Conservation (phyloP, 1,140 invertebrate species). For the Nasonia giraulti region DNA sequence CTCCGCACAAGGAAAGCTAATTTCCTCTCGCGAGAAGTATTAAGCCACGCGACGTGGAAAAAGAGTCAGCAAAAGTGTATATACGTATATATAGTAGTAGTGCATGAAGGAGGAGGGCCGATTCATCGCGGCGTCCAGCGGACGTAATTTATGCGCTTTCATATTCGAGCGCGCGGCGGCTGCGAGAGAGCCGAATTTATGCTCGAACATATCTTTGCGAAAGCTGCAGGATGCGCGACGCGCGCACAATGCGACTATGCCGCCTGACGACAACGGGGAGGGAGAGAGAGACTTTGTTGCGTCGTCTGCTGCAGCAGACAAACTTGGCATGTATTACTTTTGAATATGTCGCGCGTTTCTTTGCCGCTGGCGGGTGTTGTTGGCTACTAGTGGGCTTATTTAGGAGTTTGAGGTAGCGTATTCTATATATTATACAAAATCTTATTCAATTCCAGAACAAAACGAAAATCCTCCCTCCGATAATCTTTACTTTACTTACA, state of each 20-base stretch:
- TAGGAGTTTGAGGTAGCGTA: not conserved
- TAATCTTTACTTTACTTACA: too few species aligned
- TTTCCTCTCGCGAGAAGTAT: slow-evolving; percentile 59
- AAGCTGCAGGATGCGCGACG: not conserved
- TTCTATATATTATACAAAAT: too few species aligned
- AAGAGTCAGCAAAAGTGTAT: slow-evolving; percentile 66
- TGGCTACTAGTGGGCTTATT: not conserved
- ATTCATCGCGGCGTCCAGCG: slow-evolving; percentile 60
- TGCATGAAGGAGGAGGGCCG: slow-evolving; percentile 37
- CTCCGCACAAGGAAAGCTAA: slow-evolving; percentile 61
- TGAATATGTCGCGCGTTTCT: not conserved
- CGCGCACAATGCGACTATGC: not conserved
- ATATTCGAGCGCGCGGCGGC: slow-evolving; percentile 60
- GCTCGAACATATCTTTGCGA: slow-evolving; percentile 27
- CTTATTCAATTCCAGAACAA: too few species aligned
- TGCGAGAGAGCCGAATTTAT: slow-evolving; percentile 41
- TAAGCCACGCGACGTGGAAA: slow-evolving; percentile 53
- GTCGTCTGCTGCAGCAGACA: not conserved
- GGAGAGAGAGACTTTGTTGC: not conserved
- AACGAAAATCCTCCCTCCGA: too few species aligned
- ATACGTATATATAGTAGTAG: slow-evolving; percentile 39
- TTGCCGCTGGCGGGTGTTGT: not conserved
- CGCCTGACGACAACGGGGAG: not conserved
- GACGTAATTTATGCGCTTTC: slow-evolving; percentile 69
- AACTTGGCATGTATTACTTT: not conserved